Base-by-base conservation (phyloP, 2,888 invertebrate species). In the Amphimallon solstitiale region DNA sequence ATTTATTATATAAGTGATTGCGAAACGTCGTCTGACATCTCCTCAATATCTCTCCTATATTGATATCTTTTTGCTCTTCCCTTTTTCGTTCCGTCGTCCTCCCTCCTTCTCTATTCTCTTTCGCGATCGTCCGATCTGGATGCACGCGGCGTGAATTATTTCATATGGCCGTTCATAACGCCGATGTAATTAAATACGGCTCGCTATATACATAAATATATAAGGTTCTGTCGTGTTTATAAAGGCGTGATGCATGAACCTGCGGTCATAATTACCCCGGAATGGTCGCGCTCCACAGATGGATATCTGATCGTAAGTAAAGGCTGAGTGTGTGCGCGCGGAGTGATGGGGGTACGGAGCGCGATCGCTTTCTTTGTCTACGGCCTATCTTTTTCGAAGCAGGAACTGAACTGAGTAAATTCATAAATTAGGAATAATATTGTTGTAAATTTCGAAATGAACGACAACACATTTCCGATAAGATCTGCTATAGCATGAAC, bases 71-170 rank as follows among this genome's bases (percentile, higher is more conserved):
- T 9, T 29, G 29, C 6, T 29, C 29, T 29, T 29, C 29, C 5
- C 7, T 29, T n/a, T n/a, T 3, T 29, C 5, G 29, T 29, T 29
- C 6, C 9, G 29, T 5, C 5, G 5, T 29, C 9, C n/a, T 29
- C 29, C 5, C 29, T 29, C 29, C 9, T 29, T 23, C 23, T 23
- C 23, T n/a, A n/a, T n/a, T n/a, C n/a, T n/a, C n/a, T n/a, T n/a
- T 29, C 29, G 29, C 43, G 43, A 14, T 15, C 43, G 14, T 43
- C 14, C 1, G 29, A 29, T 29, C 29, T n/a, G 17, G 17, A 52
- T 37, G 52, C 52, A 52, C 37, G 52, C 35, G 37, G 52, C 52
- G 52, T 52, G 52, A 52, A 52, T 52, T 52, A 52, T 52, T 52
- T 15, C n/a, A 7, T 15, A 37, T 17, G 52, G 12, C 5, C 17